Evolutionary conservation across 2,797 vertebrate species (phyloP).

Genomic region (Hapalemur alaotrensis): DNA sequence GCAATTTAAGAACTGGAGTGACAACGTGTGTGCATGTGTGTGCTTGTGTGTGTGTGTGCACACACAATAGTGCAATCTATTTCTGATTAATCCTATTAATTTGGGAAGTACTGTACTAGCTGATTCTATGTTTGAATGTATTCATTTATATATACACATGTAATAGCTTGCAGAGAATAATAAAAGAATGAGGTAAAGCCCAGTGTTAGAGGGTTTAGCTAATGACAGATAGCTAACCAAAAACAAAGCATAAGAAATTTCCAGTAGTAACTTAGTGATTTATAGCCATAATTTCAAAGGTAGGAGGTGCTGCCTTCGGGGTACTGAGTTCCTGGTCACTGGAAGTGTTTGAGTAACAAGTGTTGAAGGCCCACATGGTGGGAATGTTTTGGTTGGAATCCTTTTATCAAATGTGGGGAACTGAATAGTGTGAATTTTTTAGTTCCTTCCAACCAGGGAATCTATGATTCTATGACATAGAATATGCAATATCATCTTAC

Average conservation of each 20-base stretch:
- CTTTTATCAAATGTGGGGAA: background rate
- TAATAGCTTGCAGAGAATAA: background rate
- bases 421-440: background rate
- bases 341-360: background rate
- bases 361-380: background rate
- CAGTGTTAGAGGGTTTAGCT: background rate
- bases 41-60: background rate
- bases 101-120: background rate
- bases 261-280: background rate
- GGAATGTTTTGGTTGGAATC: conserved; percentile 33
- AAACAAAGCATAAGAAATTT: background rate
- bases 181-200: background rate
- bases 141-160: background rate
- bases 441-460: background rate
- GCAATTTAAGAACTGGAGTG: conserved; percentile 47
- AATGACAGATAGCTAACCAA: background rate
- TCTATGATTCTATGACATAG: background rate
- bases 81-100: conserved; percentile 13
- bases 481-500: background rate
- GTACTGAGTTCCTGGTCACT: background rate
- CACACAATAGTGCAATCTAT: background rate
- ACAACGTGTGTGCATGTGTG: background rate
- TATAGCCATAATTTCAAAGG: background rate
- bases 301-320: background rate
- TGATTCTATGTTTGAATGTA: background rate